phyloP scores from a whole-genome alignment of 2,113 vertebrate species.

The Cyprinodon brontotheroides region DNA sequence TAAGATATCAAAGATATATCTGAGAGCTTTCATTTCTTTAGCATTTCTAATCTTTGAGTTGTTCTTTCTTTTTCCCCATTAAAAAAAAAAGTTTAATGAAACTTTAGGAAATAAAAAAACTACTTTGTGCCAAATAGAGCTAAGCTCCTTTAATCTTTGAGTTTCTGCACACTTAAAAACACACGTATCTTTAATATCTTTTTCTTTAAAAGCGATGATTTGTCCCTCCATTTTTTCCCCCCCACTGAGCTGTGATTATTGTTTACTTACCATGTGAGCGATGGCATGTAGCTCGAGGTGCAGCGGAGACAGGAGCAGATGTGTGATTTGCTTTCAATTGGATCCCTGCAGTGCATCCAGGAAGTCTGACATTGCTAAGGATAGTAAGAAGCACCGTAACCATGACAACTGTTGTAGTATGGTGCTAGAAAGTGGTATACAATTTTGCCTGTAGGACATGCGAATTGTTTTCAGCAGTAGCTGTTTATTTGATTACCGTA shows the following conservation, averaged over 20 bases:
- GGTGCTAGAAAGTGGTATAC: constrained; percentile 32
- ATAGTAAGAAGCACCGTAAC: constrained; percentile 61
- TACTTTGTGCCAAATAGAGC: neutral
- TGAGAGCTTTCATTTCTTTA: neutral
- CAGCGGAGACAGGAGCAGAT: constrained; percentile 34
- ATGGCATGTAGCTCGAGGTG: constrained; percentile 41
- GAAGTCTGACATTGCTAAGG: constrained; percentile 42
- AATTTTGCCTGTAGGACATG: constrained; percentile 12
- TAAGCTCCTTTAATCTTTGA: neutral
- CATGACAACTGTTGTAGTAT: constrained; percentile 73
- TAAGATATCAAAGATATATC: neutral
- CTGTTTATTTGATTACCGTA: constrained; percentile 17
- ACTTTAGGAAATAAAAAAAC: neutral
- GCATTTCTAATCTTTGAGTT: neutral
- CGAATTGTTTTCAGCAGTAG: constrained; percentile 2
- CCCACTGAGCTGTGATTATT: constrained; percentile 17
- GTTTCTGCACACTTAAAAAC: neutral
- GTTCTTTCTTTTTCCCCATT: neutral
- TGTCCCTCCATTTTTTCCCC: neutral
- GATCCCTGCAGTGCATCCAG: constrained; percentile 47
- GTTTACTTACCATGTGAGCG: constrained; percentile 36
- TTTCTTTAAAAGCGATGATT: neutral
- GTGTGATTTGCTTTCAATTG: constrained; percentile 36
- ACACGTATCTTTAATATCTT: neutral
- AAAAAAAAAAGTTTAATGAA: neutral